Conservation (phyloP, 2,888 invertebrate species). For the Lycaena phlaeas region DNA sequence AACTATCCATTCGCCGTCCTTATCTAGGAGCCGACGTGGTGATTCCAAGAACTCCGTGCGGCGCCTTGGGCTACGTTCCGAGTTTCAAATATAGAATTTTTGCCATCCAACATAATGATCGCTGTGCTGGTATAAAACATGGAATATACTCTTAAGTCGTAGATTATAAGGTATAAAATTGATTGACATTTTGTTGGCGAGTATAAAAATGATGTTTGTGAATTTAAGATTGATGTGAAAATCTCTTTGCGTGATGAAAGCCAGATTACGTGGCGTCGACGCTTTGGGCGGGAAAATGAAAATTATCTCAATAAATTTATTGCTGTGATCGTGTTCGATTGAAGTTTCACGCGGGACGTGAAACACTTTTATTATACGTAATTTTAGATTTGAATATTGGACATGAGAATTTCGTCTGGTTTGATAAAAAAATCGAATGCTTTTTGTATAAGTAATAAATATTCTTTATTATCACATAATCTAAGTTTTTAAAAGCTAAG, state of each 20-base stretch:
- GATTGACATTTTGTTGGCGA: constrained; percentile 8
- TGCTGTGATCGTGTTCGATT: constrained; percentile 9
- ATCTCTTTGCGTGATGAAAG: constrained; percentile 47
- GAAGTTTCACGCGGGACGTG: not conserved
- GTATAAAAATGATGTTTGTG: constrained; percentile 21
- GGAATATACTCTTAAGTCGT: not conserved
- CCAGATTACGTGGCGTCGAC: constrained; percentile 48
- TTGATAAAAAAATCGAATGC: too few relatives aligned
- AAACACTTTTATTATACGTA: too few relatives aligned
- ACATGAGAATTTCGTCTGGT: too few relatives aligned
- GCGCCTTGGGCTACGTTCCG: constrained; percentile 42
- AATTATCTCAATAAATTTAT: constrained; percentile 29
- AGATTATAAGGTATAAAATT: constrained; percentile 22
- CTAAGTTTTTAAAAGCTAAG: too few relatives aligned
- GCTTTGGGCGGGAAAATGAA: constrained; percentile 51
- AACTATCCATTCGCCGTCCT: constrained; percentile 23
- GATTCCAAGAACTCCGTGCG: constrained; percentile 37
- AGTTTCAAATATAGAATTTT: constrained; percentile 53
- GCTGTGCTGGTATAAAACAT: not conserved
- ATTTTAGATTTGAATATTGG: too few relatives aligned
- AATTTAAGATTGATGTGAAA: constrained; percentile 46
- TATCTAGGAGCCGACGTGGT: constrained; percentile 41
- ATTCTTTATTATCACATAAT: too few relatives aligned
- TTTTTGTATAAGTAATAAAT: too few relatives aligned
- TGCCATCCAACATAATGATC: constrained; percentile 23